Evolutionary conservation across 2,113 vertebrate genomes (phyloP).

Genomic region (Chiloscyllium plagiosum): DNA sequence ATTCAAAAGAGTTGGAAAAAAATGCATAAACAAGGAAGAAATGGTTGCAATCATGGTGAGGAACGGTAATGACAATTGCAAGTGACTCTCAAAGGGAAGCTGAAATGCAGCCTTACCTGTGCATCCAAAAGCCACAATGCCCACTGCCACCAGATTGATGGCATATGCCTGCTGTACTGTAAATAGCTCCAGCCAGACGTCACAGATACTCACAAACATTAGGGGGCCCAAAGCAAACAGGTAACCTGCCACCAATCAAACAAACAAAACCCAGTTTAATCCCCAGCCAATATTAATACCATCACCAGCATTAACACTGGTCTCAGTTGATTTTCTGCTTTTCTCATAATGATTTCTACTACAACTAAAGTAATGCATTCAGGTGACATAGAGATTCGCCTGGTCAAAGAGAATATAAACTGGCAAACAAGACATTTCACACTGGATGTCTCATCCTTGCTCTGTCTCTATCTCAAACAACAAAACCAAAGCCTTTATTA

Average conservation of each 20-base stretch:
- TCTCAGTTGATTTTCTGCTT: neutral
- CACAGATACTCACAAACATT: conserved; percentile 86
- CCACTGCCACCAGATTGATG: conserved; percentile 82
- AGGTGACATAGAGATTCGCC: neutral
- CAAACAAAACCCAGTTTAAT: too few species aligned
- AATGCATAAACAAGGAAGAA: neutral
- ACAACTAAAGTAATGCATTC: neutral
- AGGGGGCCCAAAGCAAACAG: conserved; percentile 83
- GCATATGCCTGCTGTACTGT: conserved; percentile 75
- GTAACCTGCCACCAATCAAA: conserved; percentile 65
- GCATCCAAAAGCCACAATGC: conserved; percentile 91
- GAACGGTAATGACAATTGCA: neutral
- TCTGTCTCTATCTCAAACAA: neutral
- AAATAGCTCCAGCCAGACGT: conserved; percentile 88
- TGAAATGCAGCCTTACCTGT: conserved; percentile 71
- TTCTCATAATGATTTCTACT: neutral
- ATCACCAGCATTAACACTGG: neutral
- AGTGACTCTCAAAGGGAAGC: neutral
- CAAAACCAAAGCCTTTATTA: too few species aligned
- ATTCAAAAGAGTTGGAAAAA: neutral
- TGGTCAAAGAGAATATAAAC: neutral
- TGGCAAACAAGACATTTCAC: neutral
- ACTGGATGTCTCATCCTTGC: neutral
- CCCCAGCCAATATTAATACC: neutral
- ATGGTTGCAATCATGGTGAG: neutral